A percentile compares a stretch with the other conserved stretches of the same genome.
phyloP scores from a whole-genome alignment of 1,140 invertebrate species.

The Trypoxylus dichotomus region DNA sequence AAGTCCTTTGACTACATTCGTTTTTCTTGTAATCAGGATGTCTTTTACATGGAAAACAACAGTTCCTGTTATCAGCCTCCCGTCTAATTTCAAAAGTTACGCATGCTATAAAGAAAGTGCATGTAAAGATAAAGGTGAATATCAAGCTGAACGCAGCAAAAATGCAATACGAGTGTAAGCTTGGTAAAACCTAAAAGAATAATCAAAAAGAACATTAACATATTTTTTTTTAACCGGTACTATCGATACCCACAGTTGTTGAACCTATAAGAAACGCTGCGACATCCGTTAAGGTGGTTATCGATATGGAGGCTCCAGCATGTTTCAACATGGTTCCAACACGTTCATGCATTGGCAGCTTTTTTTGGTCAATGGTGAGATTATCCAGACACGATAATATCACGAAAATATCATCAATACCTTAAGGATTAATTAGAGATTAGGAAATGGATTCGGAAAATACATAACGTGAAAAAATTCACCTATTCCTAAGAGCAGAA shows the following conservation, averaged over 20 bases:
- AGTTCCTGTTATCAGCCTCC: conserved; percentile 65
- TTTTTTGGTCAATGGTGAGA: conserved; percentile 55
- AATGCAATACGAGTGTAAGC: conserved; percentile 73
- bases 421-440: conserved; percentile 44
- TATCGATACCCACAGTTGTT: conserved; percentile 58
- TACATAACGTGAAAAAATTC: background rate
- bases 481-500: conserved; percentile 75
- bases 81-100: conserved; percentile 71
- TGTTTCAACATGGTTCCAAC: conserved; percentile 72
- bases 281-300: conserved; percentile 82
- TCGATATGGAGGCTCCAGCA: conserved; percentile 79
- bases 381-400: conserved; percentile 76
- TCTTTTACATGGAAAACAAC: conserved; percentile 67
- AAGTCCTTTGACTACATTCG: conserved; percentile 51
- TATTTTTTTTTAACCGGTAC: background rate
- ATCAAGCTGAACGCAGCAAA: conserved; percentile 73
- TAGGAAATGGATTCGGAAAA: background rate
- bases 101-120: conserved; percentile 78
- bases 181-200: conserved; percentile 66
- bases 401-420: conserved; percentile 81
- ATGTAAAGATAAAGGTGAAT: conserved; percentile 72
- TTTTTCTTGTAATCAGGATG: conserved; percentile 60
- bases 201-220: conserved; percentile 36
- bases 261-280: conserved; percentile 75
- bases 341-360: conserved; percentile 61